Evolutionary conservation across 2,888 invertebrate genomes (phyloP), one percentile per base, ranked within the genome.

Genomic region (Junonia oenone): DNA sequence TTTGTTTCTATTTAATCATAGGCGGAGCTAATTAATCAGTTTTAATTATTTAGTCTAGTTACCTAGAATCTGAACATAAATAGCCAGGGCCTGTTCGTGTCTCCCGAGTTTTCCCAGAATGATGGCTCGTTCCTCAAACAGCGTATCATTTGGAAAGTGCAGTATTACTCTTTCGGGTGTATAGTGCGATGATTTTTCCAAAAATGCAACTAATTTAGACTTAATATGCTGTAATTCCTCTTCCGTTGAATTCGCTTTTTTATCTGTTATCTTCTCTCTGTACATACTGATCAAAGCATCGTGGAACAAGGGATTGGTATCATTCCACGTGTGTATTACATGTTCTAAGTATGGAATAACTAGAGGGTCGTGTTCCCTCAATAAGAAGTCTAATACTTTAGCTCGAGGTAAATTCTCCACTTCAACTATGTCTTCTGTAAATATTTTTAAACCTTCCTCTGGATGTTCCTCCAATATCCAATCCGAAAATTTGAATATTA

Each of bases 311-410:
- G 96, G 92, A 73, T 95, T 96, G 0, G 91, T 92, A 65, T 99
- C 99, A 60, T 94, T 93, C 98, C 99, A 99, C 2, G 93, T 92
- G 61, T 95, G 92, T 26, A 99, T 96, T 0, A 99, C 94, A 76
- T 99, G 98, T 76, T 99, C 99, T 73, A 99, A 85, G 78, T 99
- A 99, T 0, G 97, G 96, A 69, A 98, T 96, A 0, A 98, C 97
- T 22, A 97, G 89, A 13, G 92, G 78, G 61, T 95, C 94, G 72
- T 96, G 96, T 62, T 93, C 95, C 66, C 95, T 92, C n/a, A 96
- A 89, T 13, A 99, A 85, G 78, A 96, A 99, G 71, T 98, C 97
- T 33, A 99, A 85, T 33, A 99, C 95, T 76, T 95, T 93, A 1
- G 97, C 95, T 52, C 99, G 91, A 0, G 99, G 98, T 35, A 99